Evolutionary conservation across 2,888 invertebrate species (phyloP), one percentile per base, ranked within the genome.

Genomic region (Drosophila helvetica): DNA sequence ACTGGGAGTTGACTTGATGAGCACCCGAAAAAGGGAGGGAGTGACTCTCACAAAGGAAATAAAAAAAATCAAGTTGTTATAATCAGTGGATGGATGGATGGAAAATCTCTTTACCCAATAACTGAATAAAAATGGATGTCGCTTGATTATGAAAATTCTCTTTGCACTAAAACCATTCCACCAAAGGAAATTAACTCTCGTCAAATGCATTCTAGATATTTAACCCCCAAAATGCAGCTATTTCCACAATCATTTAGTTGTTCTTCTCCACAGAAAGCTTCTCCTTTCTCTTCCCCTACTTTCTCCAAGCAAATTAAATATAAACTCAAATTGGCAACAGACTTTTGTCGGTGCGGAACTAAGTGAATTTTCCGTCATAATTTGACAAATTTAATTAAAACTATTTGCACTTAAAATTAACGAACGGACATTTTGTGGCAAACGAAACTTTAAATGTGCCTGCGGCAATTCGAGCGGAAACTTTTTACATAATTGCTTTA

Each of bases 401-500:
- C 86, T 80, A 80, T 77, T 77, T 47, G 47, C 72, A 82, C 55
- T 83, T 78, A 64, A 80, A 72, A 62, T 79, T 76, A 69, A 86
- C 68, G 68, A 47, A 68, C 48, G 54, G 51, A 67, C 72, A 71
- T 69, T 69, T 86, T 82, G 85, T 54, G 87, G 79, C 73, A 2
- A 8, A n/a, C 12, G 45, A 61, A 87, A 87, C 69, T 89, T 85
- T 73, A 60, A 77, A 65, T 78, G 74, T 66, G 59, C 61, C 62
- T 46, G 56, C 52, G 59, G 60, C 63, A 75, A 70, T 75, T 75
- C 72, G 51, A 50, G 67, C 43, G 10, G 76, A 90, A 89, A 88
- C 78, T 89, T 88, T 86, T 81, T 74, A 74, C 78, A 78, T 90
- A 89, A 89, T 90, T 90, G 79, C 76, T 79, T 83, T 80, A 90